phyloP scores from a whole-genome alignment of 2,888 invertebrate genomes.

The Perizoma affinitatum region DNA sequence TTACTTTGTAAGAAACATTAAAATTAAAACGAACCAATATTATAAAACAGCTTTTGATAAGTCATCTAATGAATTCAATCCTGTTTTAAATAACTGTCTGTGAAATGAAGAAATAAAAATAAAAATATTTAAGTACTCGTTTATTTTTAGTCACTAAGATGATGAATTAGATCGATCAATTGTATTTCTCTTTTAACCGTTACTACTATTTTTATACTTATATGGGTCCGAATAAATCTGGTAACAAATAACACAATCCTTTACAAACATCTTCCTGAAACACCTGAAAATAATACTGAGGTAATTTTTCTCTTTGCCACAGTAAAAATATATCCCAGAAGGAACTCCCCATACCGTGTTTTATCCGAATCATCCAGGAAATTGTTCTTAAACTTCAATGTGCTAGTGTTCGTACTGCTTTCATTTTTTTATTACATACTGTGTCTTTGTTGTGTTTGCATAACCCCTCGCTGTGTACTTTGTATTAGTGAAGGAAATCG shows the following conservation, averaged over 20 bases:
- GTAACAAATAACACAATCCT: constrained; percentile 41
- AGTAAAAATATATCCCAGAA: not conserved
- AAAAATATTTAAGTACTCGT: no score
- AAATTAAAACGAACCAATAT: no score
- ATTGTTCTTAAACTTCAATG: not conserved
- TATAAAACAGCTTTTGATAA: no score
- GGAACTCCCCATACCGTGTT: not conserved
- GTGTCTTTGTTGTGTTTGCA: constrained; percentile 25
- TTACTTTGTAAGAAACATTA: no score
- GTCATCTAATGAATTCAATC: no score
- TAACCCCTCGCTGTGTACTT: constrained; percentile 32
- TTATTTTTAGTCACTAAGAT: no score
- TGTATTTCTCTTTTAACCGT: constrained; percentile 6
- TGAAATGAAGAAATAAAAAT: no score
- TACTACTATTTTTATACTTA: constrained; percentile 7
- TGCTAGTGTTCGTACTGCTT: not conserved
- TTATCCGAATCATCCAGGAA: no score
- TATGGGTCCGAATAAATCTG: constrained; percentile 28
- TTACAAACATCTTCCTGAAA: constrained; percentile 39
- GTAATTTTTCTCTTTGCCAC: constrained; percentile 30
- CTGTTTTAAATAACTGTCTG: no score
- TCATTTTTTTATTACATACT: not conserved
- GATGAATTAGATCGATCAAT: no score
- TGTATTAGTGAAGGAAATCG: constrained; percentile 40
- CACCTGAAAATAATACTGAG: constrained; percentile 37